A percentile compares a stretch with the other conserved stretches of the same genome.
Evolutionary conservation across 2,888 invertebrate genomes (phyloP).

Genomic region (Aleiodes testaceus): DNA sequence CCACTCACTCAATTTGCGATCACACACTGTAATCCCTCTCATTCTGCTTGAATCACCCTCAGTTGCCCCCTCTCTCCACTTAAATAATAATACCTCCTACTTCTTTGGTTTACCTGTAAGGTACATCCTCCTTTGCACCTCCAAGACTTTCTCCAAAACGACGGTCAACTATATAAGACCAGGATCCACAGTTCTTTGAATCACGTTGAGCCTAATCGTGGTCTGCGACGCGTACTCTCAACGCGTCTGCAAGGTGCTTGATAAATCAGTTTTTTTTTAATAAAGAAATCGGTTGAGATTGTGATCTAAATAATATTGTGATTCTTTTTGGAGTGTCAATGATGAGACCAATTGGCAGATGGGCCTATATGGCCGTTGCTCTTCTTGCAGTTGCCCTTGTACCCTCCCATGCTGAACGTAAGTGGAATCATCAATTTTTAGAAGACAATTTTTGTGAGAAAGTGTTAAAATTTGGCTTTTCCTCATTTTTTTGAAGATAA

Average conservation of each 20-base stretch:
- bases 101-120: slow-evolving; percentile 27
- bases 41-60: slow-evolving; percentile 13
- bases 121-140: slow-evolving; percentile 54
- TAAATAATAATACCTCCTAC: slow-evolving; percentile 11
- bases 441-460: background rate
- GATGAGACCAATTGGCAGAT: slow-evolving; percentile 63
- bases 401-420: slow-evolving; percentile 68
- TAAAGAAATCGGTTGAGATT: background rate
- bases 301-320: background rate
- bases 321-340: slow-evolving; percentile 31
- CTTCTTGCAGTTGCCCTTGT: slow-evolving; percentile 62
- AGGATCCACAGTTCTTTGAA: slow-evolving; percentile 67
- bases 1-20: slow-evolving; percentile 26
- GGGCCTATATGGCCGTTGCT: slow-evolving; percentile 63
- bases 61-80: background rate
- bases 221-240: slow-evolving; percentile 41
- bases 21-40: slow-evolving; percentile 2
- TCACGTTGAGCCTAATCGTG: slow-evolving; percentile 71
- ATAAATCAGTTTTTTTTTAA: slow-evolving; percentile 7
- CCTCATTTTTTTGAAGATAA: background rate
- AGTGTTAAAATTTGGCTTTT: background rate
- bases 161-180: slow-evolving; percentile 69
- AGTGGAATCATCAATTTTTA: slow-evolving; percentile 47
- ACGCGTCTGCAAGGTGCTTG: background rate
- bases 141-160: slow-evolving; percentile 72